Conservation (phyloP, 2,113 vertebrate species). For the Leucosticte australis region DNA sequence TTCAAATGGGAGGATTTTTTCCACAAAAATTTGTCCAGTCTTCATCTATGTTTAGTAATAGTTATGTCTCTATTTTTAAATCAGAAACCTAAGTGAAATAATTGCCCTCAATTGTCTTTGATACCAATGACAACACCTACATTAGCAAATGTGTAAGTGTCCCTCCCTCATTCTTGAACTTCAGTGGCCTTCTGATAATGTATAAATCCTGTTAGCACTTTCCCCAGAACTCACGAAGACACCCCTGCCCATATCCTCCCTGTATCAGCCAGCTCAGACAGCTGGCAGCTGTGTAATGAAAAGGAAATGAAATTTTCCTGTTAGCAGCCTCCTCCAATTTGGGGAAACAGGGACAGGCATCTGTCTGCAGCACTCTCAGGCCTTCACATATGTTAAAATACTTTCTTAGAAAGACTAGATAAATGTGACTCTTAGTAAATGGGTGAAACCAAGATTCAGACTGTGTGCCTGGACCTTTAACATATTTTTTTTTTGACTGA, state of each 20-base stretch:
- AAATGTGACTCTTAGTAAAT: background rate
- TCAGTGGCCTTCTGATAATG: background rate
- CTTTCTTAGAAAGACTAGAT: background rate
- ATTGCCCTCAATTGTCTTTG: background rate
- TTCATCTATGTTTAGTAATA: background rate
- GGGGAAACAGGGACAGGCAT: background rate
- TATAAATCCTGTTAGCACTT: background rate
- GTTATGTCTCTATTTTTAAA: background rate
- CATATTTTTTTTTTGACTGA: background rate
- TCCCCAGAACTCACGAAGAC: background rate
- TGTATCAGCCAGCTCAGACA: background rate
- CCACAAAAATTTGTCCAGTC: background rate
- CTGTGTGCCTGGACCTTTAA: background rate
- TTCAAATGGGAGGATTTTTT: background rate
- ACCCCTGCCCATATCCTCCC: background rate
- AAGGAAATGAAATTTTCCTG: constrained; percentile 34
- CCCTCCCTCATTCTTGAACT: background rate
- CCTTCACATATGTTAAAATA: background rate
- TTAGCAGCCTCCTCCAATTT: background rate
- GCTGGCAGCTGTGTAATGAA: background rate
- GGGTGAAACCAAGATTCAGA: background rate
- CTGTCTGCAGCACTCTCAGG: background rate
- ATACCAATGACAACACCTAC: background rate
- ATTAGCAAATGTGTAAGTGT: background rate
- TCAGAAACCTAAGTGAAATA: background rate